A percentile compares a stretch with the other conserved stretches of the same genome.
Conservation (phyloP, 2,888 invertebrate species). For the Caradrina clavipalpis region DNA sequence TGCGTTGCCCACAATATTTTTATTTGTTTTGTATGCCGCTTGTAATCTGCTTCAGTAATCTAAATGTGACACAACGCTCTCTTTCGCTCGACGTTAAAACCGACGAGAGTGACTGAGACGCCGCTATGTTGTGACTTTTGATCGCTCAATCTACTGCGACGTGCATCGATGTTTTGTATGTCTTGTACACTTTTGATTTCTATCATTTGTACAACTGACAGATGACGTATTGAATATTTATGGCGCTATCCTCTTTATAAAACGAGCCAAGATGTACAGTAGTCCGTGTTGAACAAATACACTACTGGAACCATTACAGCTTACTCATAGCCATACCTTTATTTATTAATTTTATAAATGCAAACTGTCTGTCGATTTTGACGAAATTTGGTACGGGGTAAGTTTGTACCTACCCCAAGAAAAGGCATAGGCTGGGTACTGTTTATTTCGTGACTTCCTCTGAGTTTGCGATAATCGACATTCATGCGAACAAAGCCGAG, state of each 20-base stretch:
- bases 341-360: no score
- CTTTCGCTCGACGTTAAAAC: conserved; percentile 60
- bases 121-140: conserved; percentile 81
- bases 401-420: no score
- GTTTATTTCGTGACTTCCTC: no score
- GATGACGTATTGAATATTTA: conserved; percentile 70
- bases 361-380: no score
- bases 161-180: conserved; percentile 79
- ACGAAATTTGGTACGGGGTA: no score
- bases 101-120: conserved; percentile 71
- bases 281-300: conserved; percentile 37
- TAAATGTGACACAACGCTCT: conserved; percentile 81
- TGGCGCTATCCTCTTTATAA: conserved; percentile 59
- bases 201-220: conserved; percentile 81
- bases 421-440: no score
- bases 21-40: conserved; percentile 85
- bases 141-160: conserved; percentile 82
- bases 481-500: no score
- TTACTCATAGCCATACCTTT: no score
- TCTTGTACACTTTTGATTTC: conserved; percentile 75
- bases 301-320: background rate
- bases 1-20: conserved; percentile 87
- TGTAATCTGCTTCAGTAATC: conserved; percentile 79
- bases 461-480: no score
- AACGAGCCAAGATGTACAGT: conserved; percentile 45